Evolutionary conservation across 2,113 vertebrate genomes (phyloP), one percentile per base, ranked within the genome.

Genomic region (Esox niger): DNA sequence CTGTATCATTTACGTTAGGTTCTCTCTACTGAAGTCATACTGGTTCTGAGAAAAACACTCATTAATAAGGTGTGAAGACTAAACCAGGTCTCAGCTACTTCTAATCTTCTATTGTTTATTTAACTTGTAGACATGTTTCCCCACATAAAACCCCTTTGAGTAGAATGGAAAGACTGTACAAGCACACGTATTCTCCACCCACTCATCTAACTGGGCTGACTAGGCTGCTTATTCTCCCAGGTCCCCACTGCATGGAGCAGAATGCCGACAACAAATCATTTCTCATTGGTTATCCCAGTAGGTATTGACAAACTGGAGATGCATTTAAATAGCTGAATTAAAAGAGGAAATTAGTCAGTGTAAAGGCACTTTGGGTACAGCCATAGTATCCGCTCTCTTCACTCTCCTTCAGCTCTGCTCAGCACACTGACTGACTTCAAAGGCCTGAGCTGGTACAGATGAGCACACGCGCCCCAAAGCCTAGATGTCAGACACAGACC

Each of bases 261-360:
- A 77, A 77, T 62, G 66, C 70, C 62, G 46, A 69, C 33, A 70
- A 69, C 33, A 70, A 74, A 78, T 78, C 56, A 78, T 60, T 67
- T 55, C 66, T 70, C 32, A 70, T 54, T 57, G 32, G 23, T 26
- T 54, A 66, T 72, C 59, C 58, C 47, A 64, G 66, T 30, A 71
- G 62, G 66, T 73, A 73, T 72, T 29, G 70, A 57, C 66, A 73
- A 63, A 52, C 66, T 65, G 62, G 70, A 68, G 75, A 69, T 77
- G 75, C 70, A 77, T 77, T 77, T 77, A 77, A 62, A 77, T 73
- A 73, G 75, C 60, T 47, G 33, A 77, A 77, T 77, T 77, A 77
- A 73, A 73, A 60, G 13, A 47, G 75, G 66, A 69, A 73, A 73
- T 46, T 31, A 66, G 29, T 38, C 66, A 4, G 26, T 11, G 31